A percentile compares a stretch with the other conserved stretches of the same genome.
Conservation (phyloP, 2,113 vertebrate species). For the Gymnorhina tibicen region DNA sequence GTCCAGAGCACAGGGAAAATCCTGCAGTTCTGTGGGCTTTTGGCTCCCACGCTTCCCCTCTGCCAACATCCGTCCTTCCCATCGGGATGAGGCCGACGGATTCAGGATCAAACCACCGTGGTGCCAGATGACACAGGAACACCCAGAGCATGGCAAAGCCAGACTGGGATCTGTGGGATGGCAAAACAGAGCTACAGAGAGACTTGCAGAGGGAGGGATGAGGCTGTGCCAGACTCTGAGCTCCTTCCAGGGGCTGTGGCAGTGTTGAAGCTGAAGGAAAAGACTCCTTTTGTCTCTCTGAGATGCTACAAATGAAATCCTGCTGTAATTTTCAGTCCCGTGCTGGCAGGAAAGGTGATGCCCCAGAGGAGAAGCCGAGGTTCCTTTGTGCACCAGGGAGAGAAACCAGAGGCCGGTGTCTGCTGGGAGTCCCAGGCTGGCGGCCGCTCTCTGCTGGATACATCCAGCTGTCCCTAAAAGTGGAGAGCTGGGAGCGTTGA, state of each 20-base stretch:
- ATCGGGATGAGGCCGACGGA: rapidly evolving
- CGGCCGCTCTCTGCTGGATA: neutral
- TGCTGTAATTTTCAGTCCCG: rapidly evolving
- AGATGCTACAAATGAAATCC: neutral
- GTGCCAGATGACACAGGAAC: neutral
- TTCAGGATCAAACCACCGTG: neutral
- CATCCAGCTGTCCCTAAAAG: neutral
- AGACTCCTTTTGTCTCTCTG: neutral
- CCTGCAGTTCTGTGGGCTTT: neutral
- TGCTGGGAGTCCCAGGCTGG: neutral
- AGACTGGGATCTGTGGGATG: rapidly evolving
- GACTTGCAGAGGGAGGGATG: neutral
- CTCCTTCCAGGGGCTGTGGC: rapidly evolving
- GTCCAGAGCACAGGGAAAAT: neutral
- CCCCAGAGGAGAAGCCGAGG: neutral
- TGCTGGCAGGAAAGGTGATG: neutral
- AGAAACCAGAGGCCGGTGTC: neutral
- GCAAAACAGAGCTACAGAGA: neutral
- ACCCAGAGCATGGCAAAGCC: neutral
- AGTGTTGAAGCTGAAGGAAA: neutral
- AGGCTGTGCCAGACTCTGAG: neutral
- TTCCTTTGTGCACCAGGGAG: rapidly evolving
- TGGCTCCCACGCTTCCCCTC: neutral
- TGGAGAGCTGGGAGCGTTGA: neutral
- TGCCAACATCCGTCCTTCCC: neutral